A percentile compares a stretch with the other conserved stretches of the same genome.
phyloP scores from a whole-genome alignment of 2,113 vertebrate species.

The Nerophis lumbriciformis region DNA sequence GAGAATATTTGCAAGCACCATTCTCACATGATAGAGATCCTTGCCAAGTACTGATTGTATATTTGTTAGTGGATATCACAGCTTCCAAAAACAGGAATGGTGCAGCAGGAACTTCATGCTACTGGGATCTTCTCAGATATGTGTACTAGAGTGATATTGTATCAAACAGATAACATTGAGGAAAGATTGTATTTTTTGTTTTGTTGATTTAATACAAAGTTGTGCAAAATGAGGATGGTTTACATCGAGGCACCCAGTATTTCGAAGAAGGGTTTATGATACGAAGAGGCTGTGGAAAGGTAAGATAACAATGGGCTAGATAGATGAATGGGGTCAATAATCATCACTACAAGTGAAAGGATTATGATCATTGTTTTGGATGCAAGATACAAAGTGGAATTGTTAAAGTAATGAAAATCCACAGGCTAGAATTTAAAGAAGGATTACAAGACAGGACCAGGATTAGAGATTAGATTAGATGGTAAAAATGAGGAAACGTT shows the following conservation, averaged over 20 bases:
- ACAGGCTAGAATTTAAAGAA: conserved; percentile 35
- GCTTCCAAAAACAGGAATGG: conserved; percentile 33
- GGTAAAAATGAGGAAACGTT: conserved; percentile 13
- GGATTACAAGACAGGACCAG: conserved; percentile 37
- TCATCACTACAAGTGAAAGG: conserved; percentile 11
- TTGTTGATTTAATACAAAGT: conserved; percentile 36
- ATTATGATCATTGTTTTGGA: conserved; percentile 4
- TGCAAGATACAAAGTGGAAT: conserved; percentile 14
- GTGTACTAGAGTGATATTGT: conserved; percentile 29
- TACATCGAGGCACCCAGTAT: conserved; percentile 27
- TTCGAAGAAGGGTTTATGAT: conserved; percentile 34
- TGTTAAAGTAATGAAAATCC: conserved; percentile 24
- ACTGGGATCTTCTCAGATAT: conserved; percentile 43
- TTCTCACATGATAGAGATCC: no score
- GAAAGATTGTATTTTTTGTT: conserved; percentile 47
- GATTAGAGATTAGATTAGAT: conserved; percentile 21
- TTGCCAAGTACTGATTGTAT: conserved; percentile 27
- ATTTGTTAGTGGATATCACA: conserved; percentile 38
- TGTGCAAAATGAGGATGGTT: conserved; percentile 18
- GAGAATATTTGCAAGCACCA: no score
- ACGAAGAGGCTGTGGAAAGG: conserved; percentile 38
- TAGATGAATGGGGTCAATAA: conserved; percentile 5
- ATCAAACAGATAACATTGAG: conserved; percentile 56
- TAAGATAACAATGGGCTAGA: conserved; percentile 5
- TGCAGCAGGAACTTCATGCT: conserved; percentile 20